Base-by-base conservation (phyloP, 2,797 vertebrate species). In the Atherinosoma microstoma region DNA sequence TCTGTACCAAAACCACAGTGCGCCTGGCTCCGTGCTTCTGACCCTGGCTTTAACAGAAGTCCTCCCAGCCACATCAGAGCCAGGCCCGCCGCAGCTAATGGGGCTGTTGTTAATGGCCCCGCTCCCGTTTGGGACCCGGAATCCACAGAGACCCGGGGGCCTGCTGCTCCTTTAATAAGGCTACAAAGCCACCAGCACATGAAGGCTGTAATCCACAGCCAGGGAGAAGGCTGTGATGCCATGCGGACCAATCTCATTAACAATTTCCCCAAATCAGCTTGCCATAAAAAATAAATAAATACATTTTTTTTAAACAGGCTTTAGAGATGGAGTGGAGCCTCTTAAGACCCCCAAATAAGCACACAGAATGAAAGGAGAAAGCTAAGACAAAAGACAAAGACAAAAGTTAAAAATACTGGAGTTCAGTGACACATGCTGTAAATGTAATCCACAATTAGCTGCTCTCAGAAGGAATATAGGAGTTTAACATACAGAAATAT, bases 21-120 rank as follows among this genome's bases (percentile, higher is more conserved):
- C 5, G 82, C 80, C 88, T 83, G 85, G 68, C 86, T 86, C 70
- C 24, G 18, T 75, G 29, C 54, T 65, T 65, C 87, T 84, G 82
- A 87, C 87, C 89, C 85, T 75, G 79, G 78, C 84, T 88, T 74
- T 85, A 85, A 91, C 91, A 89, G 78, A 87, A 78, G 77, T 84
- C 84, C 70, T 84, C 73, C 68, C 0, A 30, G 79, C 93, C 92
- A 93, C 92, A 94, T 93, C 87, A 92, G 81, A 92, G 79, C 76
- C 58, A 9, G 67, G 73, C 76, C 79, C 10, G 75, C 84, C 77
- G 47, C 88, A 78, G 84, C 89, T 93, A 94, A 94, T 92, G 88
- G 84, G 73, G 81, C 85, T 73, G 81, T 86, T 83, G 88, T 90
- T 93, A 93, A 91, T 91, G 87, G 85, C 80, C 79, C 84, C 58